These are phyloP conservation scores for Acanthis flammea DNA, from an alignment of 2,797 vertebrate genomes.

Conservation along the genomic window DNA sequence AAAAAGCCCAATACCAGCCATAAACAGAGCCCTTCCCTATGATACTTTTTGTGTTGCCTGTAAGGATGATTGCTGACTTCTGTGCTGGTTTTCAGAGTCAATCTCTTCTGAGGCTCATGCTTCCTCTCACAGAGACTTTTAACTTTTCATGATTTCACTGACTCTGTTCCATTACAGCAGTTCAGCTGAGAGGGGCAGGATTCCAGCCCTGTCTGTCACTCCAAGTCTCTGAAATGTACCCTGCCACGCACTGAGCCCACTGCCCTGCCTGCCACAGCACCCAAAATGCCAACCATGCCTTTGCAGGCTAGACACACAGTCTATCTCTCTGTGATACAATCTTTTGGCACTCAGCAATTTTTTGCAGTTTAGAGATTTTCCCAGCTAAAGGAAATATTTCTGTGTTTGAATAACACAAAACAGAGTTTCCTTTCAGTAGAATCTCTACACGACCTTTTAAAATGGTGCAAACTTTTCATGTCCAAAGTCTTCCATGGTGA, in stretches of 20 bases:
- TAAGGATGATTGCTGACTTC: background rate
- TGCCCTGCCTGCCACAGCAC: background rate
- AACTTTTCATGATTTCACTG: background rate
- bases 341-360: background rate
- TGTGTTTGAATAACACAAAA: background rate
- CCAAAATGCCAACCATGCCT: background rate
- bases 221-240: background rate
- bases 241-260: background rate
- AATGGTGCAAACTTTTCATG: background rate
- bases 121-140: background rate
- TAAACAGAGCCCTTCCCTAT: background rate
- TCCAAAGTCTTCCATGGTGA: background rate
- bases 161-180: too few species aligned
- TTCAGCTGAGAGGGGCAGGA: background rate
- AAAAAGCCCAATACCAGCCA: background rate
- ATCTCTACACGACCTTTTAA: background rate
- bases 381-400: background rate
- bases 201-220: background rate
- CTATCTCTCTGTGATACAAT: background rate
- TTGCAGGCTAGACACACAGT: background rate
- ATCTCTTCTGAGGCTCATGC: background rate
- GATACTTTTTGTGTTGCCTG: background rate
- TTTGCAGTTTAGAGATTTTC: background rate
- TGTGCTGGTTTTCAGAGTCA: accelerated
- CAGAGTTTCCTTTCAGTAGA: background rate